These are phyloP conservation scores for Muntiacus reevesi DNA, from an alignment of 2,113 vertebrate species.

Conservation along the genomic window DNA sequence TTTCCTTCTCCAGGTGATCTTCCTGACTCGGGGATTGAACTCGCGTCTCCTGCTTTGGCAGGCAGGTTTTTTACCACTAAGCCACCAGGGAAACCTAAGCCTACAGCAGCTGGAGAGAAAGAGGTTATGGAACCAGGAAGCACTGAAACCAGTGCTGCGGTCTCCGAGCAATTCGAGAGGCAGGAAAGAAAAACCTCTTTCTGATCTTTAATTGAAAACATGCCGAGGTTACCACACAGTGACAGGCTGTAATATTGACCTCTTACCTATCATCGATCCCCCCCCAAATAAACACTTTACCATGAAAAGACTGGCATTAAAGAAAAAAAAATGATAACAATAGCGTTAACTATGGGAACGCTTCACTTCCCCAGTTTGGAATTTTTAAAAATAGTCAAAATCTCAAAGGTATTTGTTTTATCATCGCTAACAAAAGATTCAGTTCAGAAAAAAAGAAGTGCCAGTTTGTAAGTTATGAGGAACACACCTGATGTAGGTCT, in stretches of 20 bases:
- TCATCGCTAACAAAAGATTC: constrained; percentile 30
- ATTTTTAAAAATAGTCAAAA: neutral
- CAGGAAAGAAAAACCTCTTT: constrained; percentile 9
- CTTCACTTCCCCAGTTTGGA: neutral
- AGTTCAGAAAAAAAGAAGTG: constrained; percentile 13
- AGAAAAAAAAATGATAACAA: constrained; percentile 26
- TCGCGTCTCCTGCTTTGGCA: neutral
- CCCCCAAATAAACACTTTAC: constrained; percentile 32
- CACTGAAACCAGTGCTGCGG: neutral
- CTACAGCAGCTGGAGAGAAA: neutral
- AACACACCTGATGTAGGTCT: neutral
- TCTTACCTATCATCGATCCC: neutral
- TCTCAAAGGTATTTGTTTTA: constrained; percentile 41
- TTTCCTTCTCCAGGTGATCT: neutral
- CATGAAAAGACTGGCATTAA: neutral
- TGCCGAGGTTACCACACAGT: neutral
- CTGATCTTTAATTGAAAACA: constrained; percentile 27
- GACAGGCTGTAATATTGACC: constrained; percentile 42
- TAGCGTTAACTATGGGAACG: constrained; percentile 39
- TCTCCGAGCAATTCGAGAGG: neutral
- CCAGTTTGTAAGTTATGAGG: constrained; percentile 28
- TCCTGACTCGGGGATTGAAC: neutral
- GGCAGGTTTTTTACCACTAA: neutral
- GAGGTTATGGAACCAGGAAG: neutral
- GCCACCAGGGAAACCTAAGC: neutral